phyloP scores from a whole-genome alignment of 2,888 invertebrate genomes.

The Homarus gammarus region DNA sequence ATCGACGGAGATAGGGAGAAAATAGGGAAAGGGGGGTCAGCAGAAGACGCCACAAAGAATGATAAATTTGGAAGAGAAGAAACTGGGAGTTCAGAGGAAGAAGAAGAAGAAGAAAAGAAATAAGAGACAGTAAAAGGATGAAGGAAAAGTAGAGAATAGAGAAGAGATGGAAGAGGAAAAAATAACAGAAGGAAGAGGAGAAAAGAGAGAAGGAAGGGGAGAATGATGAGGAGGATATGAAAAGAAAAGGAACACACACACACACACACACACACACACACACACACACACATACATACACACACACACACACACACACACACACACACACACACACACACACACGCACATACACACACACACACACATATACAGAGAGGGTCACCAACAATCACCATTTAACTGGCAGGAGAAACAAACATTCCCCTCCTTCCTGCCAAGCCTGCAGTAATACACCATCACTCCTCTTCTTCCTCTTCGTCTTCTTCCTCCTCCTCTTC shows the following conservation, averaged over 20 bases:
- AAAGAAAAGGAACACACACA: constrained; percentile 31
- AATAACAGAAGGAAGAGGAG: background rate
- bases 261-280: constrained; percentile 42
- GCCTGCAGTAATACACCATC: too few relatives aligned
- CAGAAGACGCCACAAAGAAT: background rate
- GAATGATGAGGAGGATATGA: too few relatives aligned
- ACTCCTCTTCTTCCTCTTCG: background rate
- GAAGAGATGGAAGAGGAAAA: background rate
- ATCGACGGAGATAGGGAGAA: background rate
- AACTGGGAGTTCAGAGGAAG: background rate
- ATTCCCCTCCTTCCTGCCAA: too few relatives aligned
- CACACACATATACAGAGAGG: background rate
- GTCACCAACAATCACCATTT: background rate
- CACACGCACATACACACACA: constrained; percentile 42
- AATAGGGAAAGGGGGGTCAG: background rate
- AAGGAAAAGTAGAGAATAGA: background rate
- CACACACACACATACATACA: constrained; percentile 3
- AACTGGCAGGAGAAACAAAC: too few relatives aligned
- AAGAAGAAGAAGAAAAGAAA: background rate
- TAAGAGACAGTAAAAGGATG: background rate
- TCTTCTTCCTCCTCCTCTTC: too few relatives aligned
- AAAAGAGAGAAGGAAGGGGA: background rate
- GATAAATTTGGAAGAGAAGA: background rate
- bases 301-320: constrained; percentile 41
- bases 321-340: constrained; percentile 32